These are phyloP conservation scores for Pherbina coryleti DNA, from an alignment of 2,888 invertebrate genomes.

Conservation along the genomic window DNA sequence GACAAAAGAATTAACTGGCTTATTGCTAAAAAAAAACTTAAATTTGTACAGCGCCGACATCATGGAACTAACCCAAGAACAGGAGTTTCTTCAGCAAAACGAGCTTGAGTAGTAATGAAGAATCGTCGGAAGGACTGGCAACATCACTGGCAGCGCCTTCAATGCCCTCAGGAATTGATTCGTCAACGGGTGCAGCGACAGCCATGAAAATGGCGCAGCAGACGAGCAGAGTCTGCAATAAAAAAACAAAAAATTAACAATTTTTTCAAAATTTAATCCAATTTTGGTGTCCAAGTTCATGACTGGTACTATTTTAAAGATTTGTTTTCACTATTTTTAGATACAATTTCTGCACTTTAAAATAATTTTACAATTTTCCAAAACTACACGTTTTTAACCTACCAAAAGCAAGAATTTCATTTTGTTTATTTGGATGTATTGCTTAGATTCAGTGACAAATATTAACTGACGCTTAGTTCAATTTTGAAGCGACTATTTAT, in stretches of 20 bases:
- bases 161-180: conserved; percentile 61
- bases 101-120: conserved; percentile 59
- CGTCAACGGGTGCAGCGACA: conserved; percentile 62
- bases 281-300: background rate
- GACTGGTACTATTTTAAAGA: background rate
- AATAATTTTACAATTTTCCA: background rate
- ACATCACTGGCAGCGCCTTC: conserved; percentile 57
- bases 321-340: background rate
- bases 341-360: background rate
- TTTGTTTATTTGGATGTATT: conserved; percentile 41
- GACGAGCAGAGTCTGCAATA: conserved; percentile 57
- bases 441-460: conserved; percentile 53
- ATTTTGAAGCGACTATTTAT: conserved; percentile 55
- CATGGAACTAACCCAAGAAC: conserved; percentile 55
- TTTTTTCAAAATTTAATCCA: conserved; percentile 13
- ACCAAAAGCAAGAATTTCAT: conserved; percentile 64
- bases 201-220: conserved; percentile 58
- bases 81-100: conserved; percentile 62
- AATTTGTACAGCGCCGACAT: background rate
- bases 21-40: background rate
- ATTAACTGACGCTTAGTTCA: conserved; percentile 59
- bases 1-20: background rate
- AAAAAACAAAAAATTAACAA: conserved; percentile 2
- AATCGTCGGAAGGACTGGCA: conserved; percentile 59
- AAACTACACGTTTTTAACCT: conserved; percentile 46